phyloP scores from a whole-genome alignment of 2,113 vertebrate species.

The Gopherus flavomarginatus region DNA sequence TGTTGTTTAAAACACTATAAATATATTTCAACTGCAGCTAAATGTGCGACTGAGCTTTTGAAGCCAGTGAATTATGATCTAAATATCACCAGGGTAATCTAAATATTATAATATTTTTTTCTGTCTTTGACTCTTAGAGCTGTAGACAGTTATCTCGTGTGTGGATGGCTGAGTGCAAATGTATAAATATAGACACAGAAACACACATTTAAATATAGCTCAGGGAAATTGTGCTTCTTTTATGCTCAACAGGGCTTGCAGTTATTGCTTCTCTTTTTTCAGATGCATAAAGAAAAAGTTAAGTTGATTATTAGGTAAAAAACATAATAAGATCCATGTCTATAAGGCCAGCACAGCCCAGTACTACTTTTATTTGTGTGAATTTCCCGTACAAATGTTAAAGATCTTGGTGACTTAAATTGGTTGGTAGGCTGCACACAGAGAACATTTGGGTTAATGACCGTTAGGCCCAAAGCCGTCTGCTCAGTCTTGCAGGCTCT shows the following conservation, averaged over 20 bases:
- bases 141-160: conserved; percentile 20
- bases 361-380: conserved; percentile 34
- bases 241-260: not conserved
- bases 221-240: fast-evolving
- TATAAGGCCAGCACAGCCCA: not conserved
- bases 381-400: not conserved
- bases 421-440: conserved; percentile 74
- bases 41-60: conserved; percentile 65
- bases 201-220: not conserved
- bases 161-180: conserved; percentile 8
- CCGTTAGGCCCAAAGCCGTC: conserved; percentile 77
- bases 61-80: conserved; percentile 63
- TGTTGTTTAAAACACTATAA: conserved; percentile 27
- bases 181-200: not conserved
- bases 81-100: conserved; percentile 53
- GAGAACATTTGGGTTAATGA: conserved; percentile 76
- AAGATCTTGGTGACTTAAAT: conserved; percentile 32
- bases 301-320: conserved; percentile 45
- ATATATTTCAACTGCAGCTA: not conserved
- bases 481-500: conserved; percentile 85
- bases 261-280: not conserved
- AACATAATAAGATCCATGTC: conserved; percentile 70
- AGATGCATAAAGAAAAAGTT: fast-evolving
- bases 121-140: conserved; percentile 16
- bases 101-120: conserved; percentile 38